phyloP scores from a whole-genome alignment of 2,113 vertebrate genomes.

The Plestiodon gilberti region DNA sequence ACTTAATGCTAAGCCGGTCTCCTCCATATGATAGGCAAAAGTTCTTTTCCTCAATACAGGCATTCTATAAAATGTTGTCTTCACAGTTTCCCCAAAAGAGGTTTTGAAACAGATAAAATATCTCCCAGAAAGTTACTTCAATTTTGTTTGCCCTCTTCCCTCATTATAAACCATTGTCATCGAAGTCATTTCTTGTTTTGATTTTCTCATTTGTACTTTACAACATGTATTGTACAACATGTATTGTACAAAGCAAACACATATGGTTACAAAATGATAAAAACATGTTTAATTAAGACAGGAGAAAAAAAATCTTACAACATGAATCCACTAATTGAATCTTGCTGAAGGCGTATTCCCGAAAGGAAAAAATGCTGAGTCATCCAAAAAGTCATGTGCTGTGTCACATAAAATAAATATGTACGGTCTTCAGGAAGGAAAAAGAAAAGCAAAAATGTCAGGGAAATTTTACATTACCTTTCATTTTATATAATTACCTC shows the following conservation, averaged over 20 bases:
- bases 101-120: conserved; percentile 50
- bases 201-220: conserved; percentile 61
- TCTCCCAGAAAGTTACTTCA: conserved; percentile 45
- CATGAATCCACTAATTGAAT: conserved; percentile 20
- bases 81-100: conserved; percentile 37
- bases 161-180: conserved; percentile 60
- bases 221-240: conserved; percentile 21
- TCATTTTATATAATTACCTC: conserved; percentile 29
- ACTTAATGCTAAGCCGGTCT: conserved; percentile 1
- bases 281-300: conserved; percentile 52
- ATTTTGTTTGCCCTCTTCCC: conserved; percentile 59
- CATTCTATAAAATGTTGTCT: conserved; percentile 41
- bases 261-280: conserved; percentile 52
- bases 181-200: conserved; percentile 53
- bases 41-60: conserved; percentile 25
- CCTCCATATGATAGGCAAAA: conserved; percentile 38
- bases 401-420: not conserved
- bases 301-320: conserved; percentile 23
- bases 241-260: conserved; percentile 47
- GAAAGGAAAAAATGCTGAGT: conserved; percentile 19
- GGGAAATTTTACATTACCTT: not conserved
- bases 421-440: not conserved
- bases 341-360: conserved; percentile 3
- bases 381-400: not conserved
- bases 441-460: conserved; percentile 12